Evolutionary conservation across 2,113 vertebrate genomes (phyloP).

Genomic region (Orycteropus afer): DNA sequence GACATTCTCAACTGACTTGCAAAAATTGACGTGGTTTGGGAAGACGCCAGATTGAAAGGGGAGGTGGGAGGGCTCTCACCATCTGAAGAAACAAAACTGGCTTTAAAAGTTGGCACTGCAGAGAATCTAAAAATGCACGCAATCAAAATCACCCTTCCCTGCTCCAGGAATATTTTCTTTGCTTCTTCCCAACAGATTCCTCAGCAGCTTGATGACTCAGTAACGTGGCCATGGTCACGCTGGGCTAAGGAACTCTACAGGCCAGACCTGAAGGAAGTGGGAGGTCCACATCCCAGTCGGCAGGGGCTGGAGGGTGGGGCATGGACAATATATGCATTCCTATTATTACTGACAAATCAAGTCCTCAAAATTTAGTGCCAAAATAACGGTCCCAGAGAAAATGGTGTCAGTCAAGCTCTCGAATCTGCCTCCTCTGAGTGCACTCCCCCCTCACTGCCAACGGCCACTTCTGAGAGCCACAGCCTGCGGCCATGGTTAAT

Average conservation of each 20-base stretch:
- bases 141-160: neutral
- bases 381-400: constrained; percentile 58
- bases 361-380: constrained; percentile 55
- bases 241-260: neutral
- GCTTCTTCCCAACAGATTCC: constrained; percentile 28
- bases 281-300: neutral
- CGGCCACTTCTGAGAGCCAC: neutral
- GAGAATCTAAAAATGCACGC: neutral
- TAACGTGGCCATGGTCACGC: neutral
- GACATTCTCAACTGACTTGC: constrained; percentile 80
- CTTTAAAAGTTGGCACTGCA: constrained; percentile 74
- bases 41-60: constrained; percentile 71
- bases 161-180: neutral
- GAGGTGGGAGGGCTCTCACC: constrained; percentile 22
- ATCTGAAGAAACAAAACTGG: constrained; percentile 72
- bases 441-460: neutral
- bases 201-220: neutral
- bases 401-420: constrained; percentile 1
- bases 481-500: neutral
- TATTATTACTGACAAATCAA: constrained; percentile 59
- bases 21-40: constrained; percentile 76
- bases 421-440: neutral
- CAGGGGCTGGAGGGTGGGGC: constrained; percentile 21
- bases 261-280: neutral
- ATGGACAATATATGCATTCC: constrained; percentile 43